Conservation (phyloP, 2,888 invertebrate species). For the Trachelus iudaicus region DNA sequence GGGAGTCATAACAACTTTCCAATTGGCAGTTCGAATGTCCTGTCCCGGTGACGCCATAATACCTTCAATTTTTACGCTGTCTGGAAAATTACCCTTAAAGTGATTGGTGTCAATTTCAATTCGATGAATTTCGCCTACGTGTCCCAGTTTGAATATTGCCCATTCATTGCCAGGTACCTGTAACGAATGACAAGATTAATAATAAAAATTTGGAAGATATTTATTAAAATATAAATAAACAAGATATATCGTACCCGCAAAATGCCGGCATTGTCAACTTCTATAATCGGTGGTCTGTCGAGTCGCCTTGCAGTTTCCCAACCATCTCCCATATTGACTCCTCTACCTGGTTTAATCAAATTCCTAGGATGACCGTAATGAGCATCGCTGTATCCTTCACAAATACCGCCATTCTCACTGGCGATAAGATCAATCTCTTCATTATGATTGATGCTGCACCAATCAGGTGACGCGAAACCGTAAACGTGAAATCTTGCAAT, state of each 20-base stretch:
- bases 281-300: slow-evolving; percentile 71
- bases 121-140: slow-evolving; percentile 67
- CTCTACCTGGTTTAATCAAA: slow-evolving; percentile 69
- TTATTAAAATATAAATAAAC: background rate
- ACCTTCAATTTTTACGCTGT: slow-evolving; percentile 71
- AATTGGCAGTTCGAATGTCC: slow-evolving; percentile 60
- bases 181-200: background rate
- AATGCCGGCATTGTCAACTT: slow-evolving; percentile 69
- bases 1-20: slow-evolving; percentile 68
- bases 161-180: slow-evolving; percentile 68
- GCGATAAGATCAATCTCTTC: slow-evolving; percentile 68
- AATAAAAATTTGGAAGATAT: background rate
- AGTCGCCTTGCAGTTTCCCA: slow-evolving; percentile 76
- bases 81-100: slow-evolving; percentile 76
- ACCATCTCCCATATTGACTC: slow-evolving; percentile 72
- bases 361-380: slow-evolving; percentile 75
- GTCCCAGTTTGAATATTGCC: slow-evolving; percentile 72
- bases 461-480: slow-evolving; percentile 64
- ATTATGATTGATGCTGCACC: slow-evolving; percentile 36
- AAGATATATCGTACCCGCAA: slow-evolving; percentile 68
- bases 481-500: slow-evolving; percentile 72
- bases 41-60: slow-evolving; percentile 52
- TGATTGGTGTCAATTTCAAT: slow-evolving; percentile 72
- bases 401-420: slow-evolving; percentile 69
- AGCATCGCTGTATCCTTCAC: slow-evolving; percentile 72